Base-by-base conservation (phyloP, 1,140 invertebrate species). In the Cydia amplana region DNA sequence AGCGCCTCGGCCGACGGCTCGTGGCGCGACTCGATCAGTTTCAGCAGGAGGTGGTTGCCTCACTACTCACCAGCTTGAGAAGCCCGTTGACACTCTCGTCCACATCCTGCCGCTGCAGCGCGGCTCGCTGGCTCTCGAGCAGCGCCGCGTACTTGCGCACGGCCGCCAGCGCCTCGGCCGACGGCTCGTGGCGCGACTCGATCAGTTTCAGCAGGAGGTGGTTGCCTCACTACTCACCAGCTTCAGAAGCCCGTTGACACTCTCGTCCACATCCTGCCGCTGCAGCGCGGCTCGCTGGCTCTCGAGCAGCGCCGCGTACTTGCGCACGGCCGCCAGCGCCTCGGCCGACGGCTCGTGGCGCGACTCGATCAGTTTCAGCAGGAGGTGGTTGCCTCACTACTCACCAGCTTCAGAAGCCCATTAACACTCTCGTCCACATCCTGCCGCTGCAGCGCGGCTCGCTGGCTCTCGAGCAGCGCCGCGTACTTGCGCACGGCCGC, bases 21-120 rank as follows among this genome's bases (percentile, higher is more conserved):
- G 94, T 97, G 98, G 25, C 98, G 95, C 80, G 94, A 93, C n/a
- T 5, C 93, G 4, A 99, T 96, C 36, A 99, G 83, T 83, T n/a
- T 96, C 10, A 96, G 87, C 10, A 98, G 88, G 12, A 99, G 93
- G 86, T 95, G 89, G 91, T 99, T 99, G 64, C 97, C 97, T 25
- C 25, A 25, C 25, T 25, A 78, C 76, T 83, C 79, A 91, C 88
- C 83, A 89, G 75, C 64, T 78, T 78, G 14, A 89, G 72, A 16
- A 84, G 77, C 14, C 76, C 76, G 5, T 74, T 63, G 4, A 87
- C 87, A 1, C 74, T 77, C 6, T 87, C 85, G 4, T 81, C 77
- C 1, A 85, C 65, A 9, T 82, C 80, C n/a, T 77, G 73, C 3
- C 73, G 72, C 4, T 80, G 73, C 16, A 90, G 74, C 0, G 80